phyloP scores from a whole-genome alignment of 1,140 invertebrate genomes.

The Sesamia nonagrioides region DNA sequence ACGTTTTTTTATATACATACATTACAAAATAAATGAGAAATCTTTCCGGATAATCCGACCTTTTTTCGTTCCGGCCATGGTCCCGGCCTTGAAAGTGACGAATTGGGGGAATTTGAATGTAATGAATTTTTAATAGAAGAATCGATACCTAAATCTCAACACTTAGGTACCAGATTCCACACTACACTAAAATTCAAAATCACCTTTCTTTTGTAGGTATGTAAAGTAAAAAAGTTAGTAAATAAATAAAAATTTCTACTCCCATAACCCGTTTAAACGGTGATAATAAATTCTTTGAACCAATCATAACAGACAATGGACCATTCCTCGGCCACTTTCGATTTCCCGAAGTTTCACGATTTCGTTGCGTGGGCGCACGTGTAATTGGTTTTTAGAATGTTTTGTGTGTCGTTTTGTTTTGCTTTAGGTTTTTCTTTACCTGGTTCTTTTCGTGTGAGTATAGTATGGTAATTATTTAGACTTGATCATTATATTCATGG shows the following conservation, averaged over 20 bases:
- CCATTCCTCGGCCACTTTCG: slow-evolving; percentile 50
- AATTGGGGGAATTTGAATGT: too few species aligned
- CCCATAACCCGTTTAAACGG: slow-evolving; percentile 23
- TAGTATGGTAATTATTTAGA: neutral
- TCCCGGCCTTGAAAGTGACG: too few species aligned
- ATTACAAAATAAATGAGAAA: too few species aligned
- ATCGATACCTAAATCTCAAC: neutral
- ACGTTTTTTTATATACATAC: too few species aligned
- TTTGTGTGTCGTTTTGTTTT: slow-evolving; percentile 3
- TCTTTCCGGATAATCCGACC: too few species aligned
- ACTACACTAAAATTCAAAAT: neutral
- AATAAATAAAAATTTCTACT: neutral
- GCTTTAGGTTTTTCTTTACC: slow-evolving; percentile 9
- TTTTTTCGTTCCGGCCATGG: too few species aligned
- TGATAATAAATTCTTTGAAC: slow-evolving; percentile 46
- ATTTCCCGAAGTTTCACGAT: slow-evolving; percentile 50
- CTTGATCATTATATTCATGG: neutral
- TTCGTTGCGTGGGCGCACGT: slow-evolving; percentile 47
- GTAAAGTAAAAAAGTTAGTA: too few species aligned
- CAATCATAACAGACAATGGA: slow-evolving; percentile 34
- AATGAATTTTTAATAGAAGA: too few species aligned
- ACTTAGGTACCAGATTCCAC: neutral
- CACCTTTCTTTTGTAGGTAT: slow-evolving; percentile 7
- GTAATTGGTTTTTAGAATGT: slow-evolving; percentile 41
- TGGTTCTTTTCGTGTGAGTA: neutral